A percentile compares a stretch with the other conserved stretches of the same genome.
Conservation (phyloP, 2,797 vertebrate species). For the Staurois parvus region DNA sequence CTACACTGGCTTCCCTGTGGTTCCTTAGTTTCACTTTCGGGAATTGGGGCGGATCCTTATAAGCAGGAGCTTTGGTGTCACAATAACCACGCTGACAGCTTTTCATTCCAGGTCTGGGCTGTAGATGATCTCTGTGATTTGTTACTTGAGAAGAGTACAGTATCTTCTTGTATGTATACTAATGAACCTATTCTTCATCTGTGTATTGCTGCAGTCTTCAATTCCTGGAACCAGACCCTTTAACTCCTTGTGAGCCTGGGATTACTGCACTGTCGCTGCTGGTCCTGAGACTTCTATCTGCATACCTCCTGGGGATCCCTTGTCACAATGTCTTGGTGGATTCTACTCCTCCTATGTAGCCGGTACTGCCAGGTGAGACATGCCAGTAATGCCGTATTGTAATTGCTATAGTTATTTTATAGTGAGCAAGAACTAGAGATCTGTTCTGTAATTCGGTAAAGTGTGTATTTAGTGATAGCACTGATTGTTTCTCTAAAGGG, state of each 20-base stretch:
- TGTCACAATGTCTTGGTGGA: constrained; percentile 29
- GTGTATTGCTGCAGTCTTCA: not conserved
- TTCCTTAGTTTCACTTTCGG: constrained; percentile 53
- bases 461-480: not conserved
- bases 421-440: not conserved
- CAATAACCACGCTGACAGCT: not conserved
- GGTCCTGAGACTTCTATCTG: not conserved
- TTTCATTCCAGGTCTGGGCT: not conserved
- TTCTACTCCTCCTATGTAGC: constrained; percentile 6
- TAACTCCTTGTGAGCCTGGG: not conserved
- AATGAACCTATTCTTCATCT: too few relatives aligned
- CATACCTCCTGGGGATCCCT: not conserved
- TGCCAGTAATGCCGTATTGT: not conserved
- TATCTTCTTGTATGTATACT: not conserved
- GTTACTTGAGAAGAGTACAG: not conserved
- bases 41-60: constrained; percentile 18
- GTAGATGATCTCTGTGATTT: not conserved
- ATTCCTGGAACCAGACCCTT: not conserved
- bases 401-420: not conserved
- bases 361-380: constrained; percentile 23
- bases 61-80: not conserved
- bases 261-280: not conserved
- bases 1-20: not conserved
- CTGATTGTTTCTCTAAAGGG: not conserved
- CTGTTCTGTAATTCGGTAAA: not conserved